Evolutionary conservation across 2,888 invertebrate species (phyloP), one percentile per base, ranked within the genome.

Genomic region (Villa cingulata): DNA sequence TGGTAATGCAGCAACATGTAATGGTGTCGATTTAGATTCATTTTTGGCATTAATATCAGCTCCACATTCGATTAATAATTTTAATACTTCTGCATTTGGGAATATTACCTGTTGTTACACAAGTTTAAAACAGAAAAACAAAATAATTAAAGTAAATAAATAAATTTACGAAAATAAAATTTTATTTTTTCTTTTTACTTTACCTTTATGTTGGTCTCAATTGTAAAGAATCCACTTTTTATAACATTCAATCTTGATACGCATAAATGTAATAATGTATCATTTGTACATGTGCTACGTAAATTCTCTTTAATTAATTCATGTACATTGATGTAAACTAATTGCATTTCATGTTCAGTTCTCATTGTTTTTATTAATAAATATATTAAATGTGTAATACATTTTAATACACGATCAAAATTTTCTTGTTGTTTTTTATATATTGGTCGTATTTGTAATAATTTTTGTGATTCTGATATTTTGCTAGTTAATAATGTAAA

Each of bases 251-350:
- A 73, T 54, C 80, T 79, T 38, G 83, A 85, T 48, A 84, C 85
- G 60, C 84, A 83, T 54, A 91, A 74, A 72, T 92, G 92, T 51
- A 94, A 74, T 53, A 91, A 72, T n/a, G 86, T 80, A 65, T 89
- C 87, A 51, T 83, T 82, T 48, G 79, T 75, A 59, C 73, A 74
- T 10, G 80, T 77, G 57, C 82, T 82, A 53, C 78, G 76, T 45
- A 84, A 78, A 37, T 43, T 37, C 2, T 37, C 19, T 16, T 23
- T 19, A 27, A 83, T 74, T 45, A 83, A 70, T 54, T 69, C 64
- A 47, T 71, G 72, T 15, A 84, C 75, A 40, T 75, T 59, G 46
- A 56, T 53, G 48, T 56, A 64, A 2, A 74, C 73, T 44, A 66
- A 55, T 42, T 63, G 59, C 52, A 69, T 72, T 54, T 79, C 72